Evolutionary conservation across 1,140 invertebrate species (phyloP).

Genomic region (Cyphomyrmex costatus): DNA sequence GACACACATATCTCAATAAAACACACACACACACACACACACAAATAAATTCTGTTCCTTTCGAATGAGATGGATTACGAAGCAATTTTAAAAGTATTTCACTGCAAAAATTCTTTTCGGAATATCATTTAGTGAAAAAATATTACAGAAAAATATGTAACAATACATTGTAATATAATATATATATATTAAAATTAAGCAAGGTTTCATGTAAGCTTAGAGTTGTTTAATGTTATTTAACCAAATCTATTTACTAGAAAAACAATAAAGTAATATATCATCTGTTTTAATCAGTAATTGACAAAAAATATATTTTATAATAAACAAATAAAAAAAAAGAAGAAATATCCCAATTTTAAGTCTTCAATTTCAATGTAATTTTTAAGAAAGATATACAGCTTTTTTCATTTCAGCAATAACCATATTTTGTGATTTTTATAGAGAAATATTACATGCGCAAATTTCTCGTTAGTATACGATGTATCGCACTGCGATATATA

Average conservation of each 20-base stretch:
- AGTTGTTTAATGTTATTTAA: not conserved
- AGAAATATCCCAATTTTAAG: not conserved
- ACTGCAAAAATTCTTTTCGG: not conserved
- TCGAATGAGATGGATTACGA: conserved; percentile 14
- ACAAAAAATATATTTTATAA: not conserved
- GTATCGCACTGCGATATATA: not conserved
- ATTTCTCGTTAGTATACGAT: conserved; percentile 8
- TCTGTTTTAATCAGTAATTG: not conserved
- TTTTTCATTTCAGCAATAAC: not conserved
- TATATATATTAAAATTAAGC: not conserved
- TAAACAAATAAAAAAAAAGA: not conserved
- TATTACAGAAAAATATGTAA: not conserved
- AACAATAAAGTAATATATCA: not conserved
- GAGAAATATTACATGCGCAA: not conserved
- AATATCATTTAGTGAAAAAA: not conserved
- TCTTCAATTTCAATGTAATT: not conserved
- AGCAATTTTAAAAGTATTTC: not conserved
- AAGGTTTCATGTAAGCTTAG: not conserved
- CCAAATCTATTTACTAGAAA: not conserved
- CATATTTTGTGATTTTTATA: not conserved
- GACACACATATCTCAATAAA: conserved; percentile 8
- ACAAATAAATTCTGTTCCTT: conserved; percentile 20
- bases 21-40: not conserved
- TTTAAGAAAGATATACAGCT: not conserved
- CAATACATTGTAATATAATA: not conserved